Conservation (phyloP, 2,113 vertebrate species). For the Ictalurus punctatus region DNA sequence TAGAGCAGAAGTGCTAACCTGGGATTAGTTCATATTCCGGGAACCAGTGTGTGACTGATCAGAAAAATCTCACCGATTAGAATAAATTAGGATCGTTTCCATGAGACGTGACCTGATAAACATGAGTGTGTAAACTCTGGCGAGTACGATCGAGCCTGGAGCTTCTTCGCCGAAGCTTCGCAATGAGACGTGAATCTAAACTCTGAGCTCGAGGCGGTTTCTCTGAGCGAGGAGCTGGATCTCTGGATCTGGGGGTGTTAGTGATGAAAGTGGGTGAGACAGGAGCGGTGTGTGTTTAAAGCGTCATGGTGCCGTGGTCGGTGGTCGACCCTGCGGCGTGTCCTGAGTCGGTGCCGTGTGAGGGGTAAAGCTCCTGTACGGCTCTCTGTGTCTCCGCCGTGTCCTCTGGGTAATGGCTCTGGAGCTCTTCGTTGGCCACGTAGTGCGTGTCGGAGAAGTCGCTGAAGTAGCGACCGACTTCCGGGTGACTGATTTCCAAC, state of each 20-base stretch:
- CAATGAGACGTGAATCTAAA: not conserved
- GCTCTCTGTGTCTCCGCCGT: constrained; percentile 74
- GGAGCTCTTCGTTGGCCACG: constrained; percentile 86
- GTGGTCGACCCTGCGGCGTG: constrained; percentile 43
- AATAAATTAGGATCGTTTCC: not conserved
- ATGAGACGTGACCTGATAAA: not conserved
- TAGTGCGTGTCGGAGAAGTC: constrained; percentile 87
- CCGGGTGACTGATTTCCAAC: constrained; percentile 88
- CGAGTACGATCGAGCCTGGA: not conserved
- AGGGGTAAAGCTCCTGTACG: constrained; percentile 81
- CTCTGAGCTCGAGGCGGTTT: not conserved
- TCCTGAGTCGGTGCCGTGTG: constrained; percentile 51
- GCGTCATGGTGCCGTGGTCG: constrained; percentile 19
- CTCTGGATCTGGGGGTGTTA: not conserved
- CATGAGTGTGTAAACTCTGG: not conserved
- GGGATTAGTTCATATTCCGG: not conserved
- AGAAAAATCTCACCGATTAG: too few relatives aligned
- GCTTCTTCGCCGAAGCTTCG: not conserved
- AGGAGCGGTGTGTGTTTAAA: not conserved
- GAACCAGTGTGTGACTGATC: not conserved
- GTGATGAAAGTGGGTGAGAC: not conserved
- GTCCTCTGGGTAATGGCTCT: constrained; percentile 87
- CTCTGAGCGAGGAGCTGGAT: not conserved
- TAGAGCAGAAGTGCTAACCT: not conserved
- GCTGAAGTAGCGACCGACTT: constrained; percentile 91